A percentile compares a stretch with the other conserved stretches of the same genome.
Conservation (phyloP, 30 jellyfish, hydroid and myxozoan species). For the Morbakka virulenta region DNA sequence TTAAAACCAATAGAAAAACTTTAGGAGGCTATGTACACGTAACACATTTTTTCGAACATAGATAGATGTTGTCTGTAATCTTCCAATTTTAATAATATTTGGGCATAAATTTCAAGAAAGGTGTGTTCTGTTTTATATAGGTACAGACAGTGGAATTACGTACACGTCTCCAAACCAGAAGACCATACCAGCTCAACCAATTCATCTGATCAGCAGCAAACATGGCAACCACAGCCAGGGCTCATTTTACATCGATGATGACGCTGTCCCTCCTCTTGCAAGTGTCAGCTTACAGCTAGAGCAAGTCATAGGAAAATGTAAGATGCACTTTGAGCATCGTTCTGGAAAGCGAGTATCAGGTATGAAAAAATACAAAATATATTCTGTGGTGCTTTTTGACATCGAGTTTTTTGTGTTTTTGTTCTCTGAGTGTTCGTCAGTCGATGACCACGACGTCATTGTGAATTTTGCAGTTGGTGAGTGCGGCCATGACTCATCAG, state of each 20-base stretch:
- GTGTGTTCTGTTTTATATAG: not conserved
- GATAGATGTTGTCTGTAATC: no score
- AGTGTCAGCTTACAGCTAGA: constrained; percentile 32
- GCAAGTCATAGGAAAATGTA: constrained; percentile 44
- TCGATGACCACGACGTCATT: no score
- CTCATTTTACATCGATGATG: constrained; percentile 40
- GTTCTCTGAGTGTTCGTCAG: not conserved
- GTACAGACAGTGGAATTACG: constrained; percentile 82
- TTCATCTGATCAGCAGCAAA: constrained; percentile 53
- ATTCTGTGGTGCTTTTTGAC: not conserved
- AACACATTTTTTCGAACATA: no score
- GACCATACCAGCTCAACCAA: constrained; percentile 43
- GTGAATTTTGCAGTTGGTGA: constrained; percentile 40
- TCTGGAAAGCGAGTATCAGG: not conserved
- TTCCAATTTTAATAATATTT: no score
- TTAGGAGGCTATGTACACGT: no score
- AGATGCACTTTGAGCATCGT: not conserved
- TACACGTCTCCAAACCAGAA: constrained; percentile 51
- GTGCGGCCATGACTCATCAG: constrained; percentile 56
- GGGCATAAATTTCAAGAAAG: no score
- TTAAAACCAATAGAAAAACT: no score
- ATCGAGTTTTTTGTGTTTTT: not conserved
- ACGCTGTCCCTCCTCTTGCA: constrained; percentile 60
- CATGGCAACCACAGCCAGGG: constrained; percentile 48
- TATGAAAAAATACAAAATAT: no score